These are phyloP conservation scores for Odontothrips loti DNA, from an alignment of 2,888 invertebrate genomes.

Conservation along the genomic window DNA sequence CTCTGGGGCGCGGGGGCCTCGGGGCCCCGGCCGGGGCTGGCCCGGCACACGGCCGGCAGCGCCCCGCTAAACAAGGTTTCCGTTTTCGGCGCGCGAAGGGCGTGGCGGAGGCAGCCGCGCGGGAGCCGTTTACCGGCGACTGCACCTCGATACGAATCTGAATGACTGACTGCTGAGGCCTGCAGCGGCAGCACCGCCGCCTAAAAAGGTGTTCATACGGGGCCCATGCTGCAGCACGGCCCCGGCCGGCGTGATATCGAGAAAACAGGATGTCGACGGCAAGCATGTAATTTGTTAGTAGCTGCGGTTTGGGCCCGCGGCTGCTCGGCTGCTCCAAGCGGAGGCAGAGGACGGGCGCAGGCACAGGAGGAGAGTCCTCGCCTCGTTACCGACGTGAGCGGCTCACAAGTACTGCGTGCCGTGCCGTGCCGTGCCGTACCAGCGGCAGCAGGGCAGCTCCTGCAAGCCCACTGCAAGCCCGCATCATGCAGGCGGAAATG, in stretches of 20 bases:
- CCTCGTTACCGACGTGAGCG: background rate
- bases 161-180: background rate
- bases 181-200: background rate
- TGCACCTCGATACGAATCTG: background rate
- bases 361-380: background rate
- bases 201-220: constrained; percentile 13
- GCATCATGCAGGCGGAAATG: constrained; percentile 7
- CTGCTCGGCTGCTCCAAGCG: background rate
- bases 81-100: background rate
- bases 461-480: background rate
- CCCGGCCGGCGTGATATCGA: background rate
- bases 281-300: constrained; percentile 27
- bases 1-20: no score
- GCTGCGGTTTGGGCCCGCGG: constrained; percentile 4
- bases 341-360: background rate
- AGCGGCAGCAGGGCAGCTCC: background rate
- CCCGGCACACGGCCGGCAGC: no score
- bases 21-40: no score
- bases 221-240: background rate
- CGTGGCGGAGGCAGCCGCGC: background rate
- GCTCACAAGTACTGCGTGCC: no score
- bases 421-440: background rate
- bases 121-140: background rate
- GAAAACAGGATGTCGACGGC: constrained; percentile 16
- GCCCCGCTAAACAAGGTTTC: constrained; percentile 4